Evolutionary conservation across 2,888 invertebrate genomes (phyloP), one percentile per base, ranked within the genome.

Genomic region (Petrolisthes manimaculis): DNA sequence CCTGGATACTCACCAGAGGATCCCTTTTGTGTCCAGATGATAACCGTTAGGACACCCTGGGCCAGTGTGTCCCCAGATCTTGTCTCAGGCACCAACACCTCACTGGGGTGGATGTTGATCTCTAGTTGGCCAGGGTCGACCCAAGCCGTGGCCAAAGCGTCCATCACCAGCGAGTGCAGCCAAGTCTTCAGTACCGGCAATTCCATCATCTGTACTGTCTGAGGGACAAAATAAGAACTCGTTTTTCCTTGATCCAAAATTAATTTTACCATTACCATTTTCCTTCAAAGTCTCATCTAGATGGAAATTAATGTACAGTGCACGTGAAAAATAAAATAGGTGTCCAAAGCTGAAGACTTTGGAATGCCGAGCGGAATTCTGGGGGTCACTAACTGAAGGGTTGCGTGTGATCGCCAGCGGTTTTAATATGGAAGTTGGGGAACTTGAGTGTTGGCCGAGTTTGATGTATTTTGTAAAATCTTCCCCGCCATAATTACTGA

Each of bases 131-230:
- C 93, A 4, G 93, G 93, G 91, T 94, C 94, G 18, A 94, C 94
- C 87, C 94, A 92, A 90, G 93, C 93, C 56, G 92, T 93, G 51
- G 93, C 93, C 56, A 94, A 91, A 51, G 94, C 94, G 89, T 94
- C 94, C 92, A 94, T 93, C 51, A 94, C 94, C 80, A 94, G 93
- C 6, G 93, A 93, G 91, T 94, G 94, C 86, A 94, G 93, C 94
- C 94, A 94, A 77, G 93, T 93, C 91, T 94, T 94, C 55, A 94
- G 92, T 69, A 94, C 92, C 5, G 94, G 94, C 86, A 94, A 93
- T 91, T 94, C 94, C 94, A 94, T 94, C 93, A 94, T 93, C 91
- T 94, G 94, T 21, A 94, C 93, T 5, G 93, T 92, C 86, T 93
- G 92, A 0, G 14, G 37, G 24, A 37, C 24, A n/a, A 80, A 80